Conservation (phyloP, 2,113 vertebrate species). For the Capreolus pygargus region DNA sequence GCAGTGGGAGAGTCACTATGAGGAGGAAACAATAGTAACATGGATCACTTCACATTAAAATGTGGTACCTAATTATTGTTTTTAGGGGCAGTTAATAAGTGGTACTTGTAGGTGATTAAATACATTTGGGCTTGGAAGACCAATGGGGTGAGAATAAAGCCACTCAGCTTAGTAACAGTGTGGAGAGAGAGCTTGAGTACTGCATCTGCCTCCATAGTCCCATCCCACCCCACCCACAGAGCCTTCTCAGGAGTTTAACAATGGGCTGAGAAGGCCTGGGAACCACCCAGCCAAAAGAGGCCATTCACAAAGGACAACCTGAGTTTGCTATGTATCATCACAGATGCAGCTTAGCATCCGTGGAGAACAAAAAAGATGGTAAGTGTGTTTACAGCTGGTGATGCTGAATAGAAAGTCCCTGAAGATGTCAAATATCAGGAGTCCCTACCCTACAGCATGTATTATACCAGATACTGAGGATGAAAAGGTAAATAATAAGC, state of each 20-base stretch:
- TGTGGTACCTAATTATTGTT: slow-evolving; percentile 75
- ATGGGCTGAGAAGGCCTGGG: slow-evolving; percentile 10
- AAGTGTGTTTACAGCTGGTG: not conserved
- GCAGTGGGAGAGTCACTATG: slow-evolving; percentile 57
- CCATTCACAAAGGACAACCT: slow-evolving; percentile 27
- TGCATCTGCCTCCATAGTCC: not conserved
- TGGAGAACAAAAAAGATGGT: slow-evolving; percentile 13
- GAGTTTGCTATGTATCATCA: not conserved
- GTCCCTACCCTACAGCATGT: not conserved
- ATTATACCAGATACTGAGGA: not conserved
- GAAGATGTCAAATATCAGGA: not conserved
- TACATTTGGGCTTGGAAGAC: slow-evolving; percentile 57
- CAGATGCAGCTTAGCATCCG: not conserved
- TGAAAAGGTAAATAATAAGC: not conserved
- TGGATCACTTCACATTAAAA: slow-evolving; percentile 70
- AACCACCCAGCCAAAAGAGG: not conserved
- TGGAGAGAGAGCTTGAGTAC: not conserved
- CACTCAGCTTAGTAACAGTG: not conserved
- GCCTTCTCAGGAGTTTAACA: slow-evolving; percentile 20
- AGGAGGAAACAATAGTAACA: slow-evolving; percentile 52
- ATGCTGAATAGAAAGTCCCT: not conserved
- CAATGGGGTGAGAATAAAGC: slow-evolving; percentile 18
- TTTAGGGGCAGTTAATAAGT: slow-evolving; percentile 68
- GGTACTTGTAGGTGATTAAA: slow-evolving; percentile 63
- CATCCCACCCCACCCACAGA: slow-evolving; percentile 19